Evolutionary conservation across 2,888 invertebrate genomes (phyloP).

Genomic region (Stenotaenia linearis): DNA sequence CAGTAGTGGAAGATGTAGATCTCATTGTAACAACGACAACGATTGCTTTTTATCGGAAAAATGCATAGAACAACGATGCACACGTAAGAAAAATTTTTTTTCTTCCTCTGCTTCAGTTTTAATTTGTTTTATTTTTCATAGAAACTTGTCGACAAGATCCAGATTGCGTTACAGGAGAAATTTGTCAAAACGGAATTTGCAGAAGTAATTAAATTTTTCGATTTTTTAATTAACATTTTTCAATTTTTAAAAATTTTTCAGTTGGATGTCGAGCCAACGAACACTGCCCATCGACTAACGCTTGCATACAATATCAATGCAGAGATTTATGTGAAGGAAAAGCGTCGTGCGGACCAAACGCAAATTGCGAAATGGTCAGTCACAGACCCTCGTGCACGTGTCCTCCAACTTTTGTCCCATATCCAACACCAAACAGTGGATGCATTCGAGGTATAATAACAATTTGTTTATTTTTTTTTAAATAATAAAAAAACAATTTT

Average conservation of each 20-base stretch:
- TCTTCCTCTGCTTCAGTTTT: background rate
- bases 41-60: constrained; percentile 56
- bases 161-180: constrained; percentile 71
- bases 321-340: constrained; percentile 67
- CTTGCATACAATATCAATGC: constrained; percentile 76
- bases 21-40: constrained; percentile 60
- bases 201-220: constrained; percentile 60
- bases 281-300: constrained; percentile 64
- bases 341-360: constrained; percentile 70
- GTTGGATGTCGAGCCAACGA: constrained; percentile 74
- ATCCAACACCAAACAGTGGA: constrained; percentile 80
- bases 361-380: constrained; percentile 70
- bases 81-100: constrained; percentile 35
- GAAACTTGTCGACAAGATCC: constrained; percentile 58
- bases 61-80: constrained; percentile 39
- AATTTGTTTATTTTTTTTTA: constrained; percentile 11
- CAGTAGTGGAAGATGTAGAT: constrained; percentile 63
- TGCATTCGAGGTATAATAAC: constrained; percentile 60
- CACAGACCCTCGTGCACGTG: constrained; percentile 74
- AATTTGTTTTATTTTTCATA: background rate
- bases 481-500: background rate
- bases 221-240: constrained; percentile 48
- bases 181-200: constrained; percentile 73
- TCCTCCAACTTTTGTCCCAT: constrained; percentile 77
- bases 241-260: constrained; percentile 41